Evolutionary conservation across 2,797 vertebrate species (phyloP), one percentile per base, ranked within the genome.

Genomic region (Myotis findleyi): DNA sequence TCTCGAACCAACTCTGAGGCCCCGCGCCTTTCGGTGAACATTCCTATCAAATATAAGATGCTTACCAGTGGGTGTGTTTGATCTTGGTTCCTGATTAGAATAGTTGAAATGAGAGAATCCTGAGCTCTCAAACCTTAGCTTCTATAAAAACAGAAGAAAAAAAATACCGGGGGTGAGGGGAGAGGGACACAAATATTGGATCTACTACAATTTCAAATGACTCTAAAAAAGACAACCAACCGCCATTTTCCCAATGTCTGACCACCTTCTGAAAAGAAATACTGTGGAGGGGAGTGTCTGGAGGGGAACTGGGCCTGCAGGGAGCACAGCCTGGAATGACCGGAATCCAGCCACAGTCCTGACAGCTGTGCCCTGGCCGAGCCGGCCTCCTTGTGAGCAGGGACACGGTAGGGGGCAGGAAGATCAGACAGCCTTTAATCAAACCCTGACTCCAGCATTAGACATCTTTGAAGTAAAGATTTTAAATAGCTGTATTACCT

Each of bases 51-150:
- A 84, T 6, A 36, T 13, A 82, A 82, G n/a, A n/a, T 38, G 95
- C 98, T 98, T 96, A 98, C 98, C n/a, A 51, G 88, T 76, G 84
- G 77, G 91, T 91, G 83, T 18, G 13, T 76, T 77, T 62, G 95
- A 59, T 66, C 93, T 96, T 72, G 86, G 87, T 91, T 97, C 95
- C 30, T 88, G 87, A 91, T 89, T 83, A 72, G 95, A 87, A 95
- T 96, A 96, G 96, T 0, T 11, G 10, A 93, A 87, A 93, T 27
- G 83, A 84, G 30, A 92, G 84, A 92, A 89, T 93, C 97, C 92
- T 69, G 95, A 89, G 94, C 11, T 51, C 36, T 93, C 91, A 77
- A 91, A 20, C 59, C 95, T 97, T 33, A 53, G 77, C 36, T 98
- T 96, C 98, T 98, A 41, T 75, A 94, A 66, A 21, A 66, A 93